Evolutionary conservation across 2,797 vertebrate genomes (phyloP).

Genomic region (Parambassis ranga): DNA sequence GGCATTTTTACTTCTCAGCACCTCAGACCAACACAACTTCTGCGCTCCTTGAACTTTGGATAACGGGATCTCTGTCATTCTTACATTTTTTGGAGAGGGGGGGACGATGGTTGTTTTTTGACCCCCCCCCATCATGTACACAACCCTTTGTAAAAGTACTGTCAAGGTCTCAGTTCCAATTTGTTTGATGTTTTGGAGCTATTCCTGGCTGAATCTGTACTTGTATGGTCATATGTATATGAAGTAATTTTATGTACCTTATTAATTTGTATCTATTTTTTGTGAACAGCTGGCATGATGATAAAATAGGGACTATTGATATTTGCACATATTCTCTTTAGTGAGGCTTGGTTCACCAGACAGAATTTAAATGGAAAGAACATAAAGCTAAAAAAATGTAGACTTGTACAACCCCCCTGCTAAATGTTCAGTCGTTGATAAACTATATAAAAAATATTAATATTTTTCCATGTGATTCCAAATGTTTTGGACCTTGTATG

Average conservation of each 20-base stretch:
- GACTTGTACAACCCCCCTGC: conserved; percentile 45
- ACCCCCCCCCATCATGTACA: conserved; percentile 7
- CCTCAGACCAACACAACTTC: conserved; percentile 37
- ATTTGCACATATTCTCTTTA: conserved; percentile 63
- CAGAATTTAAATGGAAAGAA: conserved; percentile 17
- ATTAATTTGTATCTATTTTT: conserved; percentile 55
- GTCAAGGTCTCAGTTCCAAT: conserved; percentile 20
- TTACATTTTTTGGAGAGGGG: conserved; percentile 29
- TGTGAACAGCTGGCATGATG: conserved; percentile 60
- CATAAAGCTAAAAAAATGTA: conserved; percentile 22
- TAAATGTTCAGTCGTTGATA: conserved; percentile 75
- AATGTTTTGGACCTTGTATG: conserved; percentile 53
- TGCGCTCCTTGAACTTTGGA: conserved; percentile 39
- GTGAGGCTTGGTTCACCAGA: conserved; percentile 32
- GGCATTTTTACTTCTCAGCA: conserved; percentile 6
- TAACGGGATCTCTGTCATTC: conserved; percentile 55
- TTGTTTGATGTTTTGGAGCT: conserved; percentile 32
- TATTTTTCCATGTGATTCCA: conserved; percentile 70
- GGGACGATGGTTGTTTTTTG: conserved; percentile 1
- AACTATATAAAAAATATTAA: conserved; percentile 58
- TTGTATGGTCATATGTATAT: conserved; percentile 47
- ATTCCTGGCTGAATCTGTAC: conserved; percentile 43
- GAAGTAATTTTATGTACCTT: conserved; percentile 53
- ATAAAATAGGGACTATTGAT: conserved; percentile 44
- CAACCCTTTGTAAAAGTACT: conserved; percentile 22